phyloP scores from a whole-genome alignment of 2,113 vertebrate genomes.

The Dicaeum eximium region DNA sequence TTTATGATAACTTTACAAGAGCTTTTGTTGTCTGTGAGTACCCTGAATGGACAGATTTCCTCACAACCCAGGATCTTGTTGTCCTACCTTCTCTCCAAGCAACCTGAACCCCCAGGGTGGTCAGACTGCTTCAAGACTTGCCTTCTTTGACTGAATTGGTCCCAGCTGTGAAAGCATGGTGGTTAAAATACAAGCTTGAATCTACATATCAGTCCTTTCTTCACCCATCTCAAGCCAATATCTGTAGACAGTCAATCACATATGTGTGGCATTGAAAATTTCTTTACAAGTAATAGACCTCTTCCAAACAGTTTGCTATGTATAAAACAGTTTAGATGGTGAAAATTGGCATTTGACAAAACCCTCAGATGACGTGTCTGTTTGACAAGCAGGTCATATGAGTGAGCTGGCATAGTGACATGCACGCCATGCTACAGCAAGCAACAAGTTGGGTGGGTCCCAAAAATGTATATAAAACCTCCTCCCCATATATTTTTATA shows the following conservation, averaged over 20 bases:
- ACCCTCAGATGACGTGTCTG: not conserved
- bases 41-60: not conserved
- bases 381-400: not conserved
- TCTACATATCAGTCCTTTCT: not conserved
- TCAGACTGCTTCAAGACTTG: not conserved
- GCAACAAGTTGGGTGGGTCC: not conserved
- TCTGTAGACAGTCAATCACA: not conserved
- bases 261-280: not conserved
- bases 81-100: not conserved
- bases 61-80: accelerated
- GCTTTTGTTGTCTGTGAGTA: not conserved
- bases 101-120: not conserved
- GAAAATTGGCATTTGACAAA: not conserved
- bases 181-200: not conserved
- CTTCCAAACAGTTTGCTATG: not conserved
- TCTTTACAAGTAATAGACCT: not conserved
- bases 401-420: not conserved
- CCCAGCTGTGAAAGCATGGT: not conserved
- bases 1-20: not conserved
- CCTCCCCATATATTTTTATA: not conserved
- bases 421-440: not conserved
- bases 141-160: not conserved
- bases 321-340: not conserved
- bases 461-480: not conserved
- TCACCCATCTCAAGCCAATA: not conserved